phyloP scores from a whole-genome alignment of 2,797 vertebrate species.

The Threskiornis aethiopicus region DNA sequence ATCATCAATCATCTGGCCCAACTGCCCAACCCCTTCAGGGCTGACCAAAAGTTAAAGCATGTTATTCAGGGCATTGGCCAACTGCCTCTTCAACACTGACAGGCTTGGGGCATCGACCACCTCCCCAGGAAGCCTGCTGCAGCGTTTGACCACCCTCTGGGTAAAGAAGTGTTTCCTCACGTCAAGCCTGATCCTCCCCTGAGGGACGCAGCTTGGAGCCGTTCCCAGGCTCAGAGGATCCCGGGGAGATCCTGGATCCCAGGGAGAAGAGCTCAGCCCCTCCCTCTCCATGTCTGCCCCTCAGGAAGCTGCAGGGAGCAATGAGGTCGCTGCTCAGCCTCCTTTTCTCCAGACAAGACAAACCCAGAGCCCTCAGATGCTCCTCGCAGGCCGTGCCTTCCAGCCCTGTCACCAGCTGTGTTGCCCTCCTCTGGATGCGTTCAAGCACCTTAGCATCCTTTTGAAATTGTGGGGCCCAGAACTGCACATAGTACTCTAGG shows the following conservation, averaged over 20 bases:
- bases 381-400: not conserved
- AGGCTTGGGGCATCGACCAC: no score
- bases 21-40: not conserved
- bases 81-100: no score
- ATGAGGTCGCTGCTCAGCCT: not conserved
- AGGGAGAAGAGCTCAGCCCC: not conserved
- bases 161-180: not conserved
- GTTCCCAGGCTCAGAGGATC: not conserved
- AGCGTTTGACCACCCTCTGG: not conserved
- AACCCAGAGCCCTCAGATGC: not conserved
- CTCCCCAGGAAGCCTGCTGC: not conserved
- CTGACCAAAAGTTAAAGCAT: not conserved
- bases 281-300: not conserved
- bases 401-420: no score
- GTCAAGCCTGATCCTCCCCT: no score
- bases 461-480: not conserved
- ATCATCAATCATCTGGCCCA: no score
- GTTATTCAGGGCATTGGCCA: not conserved
- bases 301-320: no score
- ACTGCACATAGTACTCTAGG: not conserved
- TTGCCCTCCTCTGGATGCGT: rapidly evolving
- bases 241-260: not conserved
- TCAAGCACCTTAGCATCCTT: not conserved
- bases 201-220: not conserved
- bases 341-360: not conserved